A percentile compares a stretch with the other conserved stretches of the same genome.
phyloP scores from a whole-genome alignment of 2,113 vertebrate genomes.

The Tachysurus vachellii region DNA sequence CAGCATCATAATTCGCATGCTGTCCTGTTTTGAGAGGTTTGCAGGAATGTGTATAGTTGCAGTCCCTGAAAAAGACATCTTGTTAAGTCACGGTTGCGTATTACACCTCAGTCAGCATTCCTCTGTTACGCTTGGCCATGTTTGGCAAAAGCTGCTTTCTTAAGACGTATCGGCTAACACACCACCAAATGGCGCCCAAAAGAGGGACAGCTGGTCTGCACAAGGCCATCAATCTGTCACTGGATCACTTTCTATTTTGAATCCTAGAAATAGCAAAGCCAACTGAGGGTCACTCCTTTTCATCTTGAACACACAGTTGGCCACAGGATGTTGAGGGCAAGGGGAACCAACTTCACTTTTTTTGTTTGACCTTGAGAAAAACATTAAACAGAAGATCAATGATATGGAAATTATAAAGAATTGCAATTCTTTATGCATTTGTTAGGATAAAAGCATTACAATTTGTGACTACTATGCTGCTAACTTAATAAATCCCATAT shows the following conservation, averaged over 20 bases:
- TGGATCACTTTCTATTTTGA: constrained; percentile 58
- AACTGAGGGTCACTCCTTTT: constrained; percentile 26
- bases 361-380: constrained; percentile 14
- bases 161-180: constrained; percentile 64
- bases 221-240: constrained; percentile 59
- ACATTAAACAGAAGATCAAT: not conserved
- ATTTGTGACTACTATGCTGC: not conserved
- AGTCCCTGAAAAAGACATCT: constrained; percentile 2
- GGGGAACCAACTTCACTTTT: not conserved
- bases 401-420: too few species aligned
- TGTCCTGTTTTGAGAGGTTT: not conserved
- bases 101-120: constrained; percentile 69
- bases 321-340: constrained; percentile 29
- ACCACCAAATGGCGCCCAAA: constrained; percentile 52
- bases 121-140: constrained; percentile 61
- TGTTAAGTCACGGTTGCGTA: constrained; percentile 44
- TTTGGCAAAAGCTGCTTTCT: constrained; percentile 59
- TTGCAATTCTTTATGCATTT: not conserved
- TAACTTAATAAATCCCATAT: not conserved
- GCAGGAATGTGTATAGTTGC: not conserved
- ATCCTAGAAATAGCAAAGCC: constrained; percentile 54
- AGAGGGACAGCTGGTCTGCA: constrained; percentile 60
- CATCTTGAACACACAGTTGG: constrained; percentile 58
- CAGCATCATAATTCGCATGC: not conserved
- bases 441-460: not conserved